Evolutionary conservation across 2,113 vertebrate genomes (phyloP).

Genomic region (Beaufortia kweichowensis): DNA sequence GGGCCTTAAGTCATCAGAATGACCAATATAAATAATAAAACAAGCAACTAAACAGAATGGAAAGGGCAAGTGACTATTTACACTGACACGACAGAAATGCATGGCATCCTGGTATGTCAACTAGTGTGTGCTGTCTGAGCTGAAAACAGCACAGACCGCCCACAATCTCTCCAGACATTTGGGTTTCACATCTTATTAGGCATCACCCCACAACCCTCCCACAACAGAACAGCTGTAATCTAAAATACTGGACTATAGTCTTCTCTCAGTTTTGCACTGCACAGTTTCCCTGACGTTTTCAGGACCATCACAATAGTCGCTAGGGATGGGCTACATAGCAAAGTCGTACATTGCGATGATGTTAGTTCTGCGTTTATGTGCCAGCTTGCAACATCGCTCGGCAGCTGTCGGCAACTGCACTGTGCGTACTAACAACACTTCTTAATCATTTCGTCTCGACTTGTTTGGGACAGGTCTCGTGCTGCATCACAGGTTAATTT

Average conservation of each 20-base stretch:
- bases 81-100: slow-evolving; percentile 40
- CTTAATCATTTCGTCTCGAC: background rate
- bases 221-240: slow-evolving; percentile 3
- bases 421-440: background rate
- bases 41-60: background rate
- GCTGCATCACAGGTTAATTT: background rate
- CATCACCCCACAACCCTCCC: background rate
- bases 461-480: background rate
- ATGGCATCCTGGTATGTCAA: slow-evolving; percentile 36
- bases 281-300: background rate
- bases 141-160: slow-evolving; percentile 40
- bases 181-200: slow-evolving; percentile 30
- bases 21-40: background rate
- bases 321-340: background rate
- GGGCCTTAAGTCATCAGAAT: background rate
- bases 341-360: too few relatives aligned
- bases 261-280: background rate
- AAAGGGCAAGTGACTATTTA: slow-evolving; percentile 20
- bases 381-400: background rate
- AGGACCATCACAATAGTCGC: background rate
- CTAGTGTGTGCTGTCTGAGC: slow-evolving; percentile 42
- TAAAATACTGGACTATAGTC: background rate
- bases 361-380: background rate
- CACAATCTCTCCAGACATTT: slow-evolving; percentile 49
- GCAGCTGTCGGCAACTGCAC: background rate